Evolutionary conservation across 2,888 invertebrate species (phyloP).

Genomic region (Furcula furcula): DNA sequence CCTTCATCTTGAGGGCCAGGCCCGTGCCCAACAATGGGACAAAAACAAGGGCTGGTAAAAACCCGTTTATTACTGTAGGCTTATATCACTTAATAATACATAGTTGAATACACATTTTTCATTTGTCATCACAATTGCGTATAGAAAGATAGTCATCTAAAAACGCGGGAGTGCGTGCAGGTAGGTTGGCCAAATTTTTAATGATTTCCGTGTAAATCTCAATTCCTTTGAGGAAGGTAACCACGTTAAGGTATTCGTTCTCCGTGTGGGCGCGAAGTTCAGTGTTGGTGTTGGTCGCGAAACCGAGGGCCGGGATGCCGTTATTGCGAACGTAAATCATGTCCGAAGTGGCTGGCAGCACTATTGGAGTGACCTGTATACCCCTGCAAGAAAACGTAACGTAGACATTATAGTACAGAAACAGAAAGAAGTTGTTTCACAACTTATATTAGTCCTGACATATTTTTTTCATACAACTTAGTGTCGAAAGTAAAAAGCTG

Average conservation of each 20-base stretch:
- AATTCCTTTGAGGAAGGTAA: constrained; percentile 43
- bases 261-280: constrained; percentile 28
- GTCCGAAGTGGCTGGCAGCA: constrained; percentile 50
- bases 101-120: too few relatives aligned
- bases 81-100: too few relatives aligned
- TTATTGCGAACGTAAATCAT: constrained; percentile 40
- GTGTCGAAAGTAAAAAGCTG: too few relatives aligned
- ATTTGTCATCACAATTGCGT: neutral
- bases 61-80: too few relatives aligned
- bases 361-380: constrained; percentile 32
- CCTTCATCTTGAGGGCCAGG: too few relatives aligned
- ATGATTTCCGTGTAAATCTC: constrained; percentile 44
- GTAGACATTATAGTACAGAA: too few relatives aligned
- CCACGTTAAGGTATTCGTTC: constrained; percentile 44
- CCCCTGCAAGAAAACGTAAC: constrained; percentile 32
- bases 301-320: constrained; percentile 50
- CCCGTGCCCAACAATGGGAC: too few relatives aligned
- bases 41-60: too few relatives aligned
- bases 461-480: too few relatives aligned
- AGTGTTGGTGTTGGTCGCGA: constrained; percentile 41
- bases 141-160: neutral
- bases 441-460: too few relatives aligned
- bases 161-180: neutral
- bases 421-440: too few relatives aligned
- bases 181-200: constrained; percentile 29